These are phyloP conservation scores for Gymnothorax reevesii DNA, from an alignment of 2,797 vertebrate species.

Conservation along the genomic window DNA sequence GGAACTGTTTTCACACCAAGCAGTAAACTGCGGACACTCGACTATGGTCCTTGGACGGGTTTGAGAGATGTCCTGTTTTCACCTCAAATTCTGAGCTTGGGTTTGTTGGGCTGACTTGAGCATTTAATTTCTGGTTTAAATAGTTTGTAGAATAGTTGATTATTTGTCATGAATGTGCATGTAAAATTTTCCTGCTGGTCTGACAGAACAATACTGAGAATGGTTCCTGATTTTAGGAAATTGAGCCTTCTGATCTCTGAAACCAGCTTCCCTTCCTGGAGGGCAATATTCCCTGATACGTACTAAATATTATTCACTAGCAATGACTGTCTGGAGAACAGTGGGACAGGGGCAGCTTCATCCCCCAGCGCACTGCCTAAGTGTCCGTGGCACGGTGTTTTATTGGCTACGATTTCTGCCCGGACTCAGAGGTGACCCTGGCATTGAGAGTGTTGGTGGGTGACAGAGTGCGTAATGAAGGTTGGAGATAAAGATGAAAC, in stretches of 20 bases:
- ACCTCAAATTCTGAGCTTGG: too few relatives aligned
- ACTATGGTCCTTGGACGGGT: background rate
- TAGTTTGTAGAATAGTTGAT: too few relatives aligned
- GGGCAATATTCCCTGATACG: background rate
- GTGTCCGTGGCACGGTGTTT: background rate
- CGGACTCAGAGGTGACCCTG: background rate
- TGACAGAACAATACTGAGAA: too few relatives aligned
- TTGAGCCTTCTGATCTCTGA: background rate
- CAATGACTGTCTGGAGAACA: background rate
- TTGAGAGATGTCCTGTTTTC: too few relatives aligned
- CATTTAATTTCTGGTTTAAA: too few relatives aligned
- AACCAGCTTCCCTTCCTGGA: background rate
- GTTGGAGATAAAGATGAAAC: background rate
- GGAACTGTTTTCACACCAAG: background rate
- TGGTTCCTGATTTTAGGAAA: too few relatives aligned
- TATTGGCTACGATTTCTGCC: background rate
- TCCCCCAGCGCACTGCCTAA: background rate
- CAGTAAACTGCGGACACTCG: background rate
- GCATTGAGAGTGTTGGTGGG: background rate
- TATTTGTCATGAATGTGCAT: too few relatives aligned
- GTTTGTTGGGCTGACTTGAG: too few relatives aligned
- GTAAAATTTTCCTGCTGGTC: too few relatives aligned
- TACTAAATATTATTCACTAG: background rate
- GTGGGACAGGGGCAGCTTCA: background rate
- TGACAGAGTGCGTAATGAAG: slow-evolving; percentile 2